Percentiles rank a stretch among this genome's conserved stretches.
These are phyloP conservation scores for Bibio marci DNA, from an alignment of 2,888 invertebrate genomes.

Conservation along the genomic window DNA sequence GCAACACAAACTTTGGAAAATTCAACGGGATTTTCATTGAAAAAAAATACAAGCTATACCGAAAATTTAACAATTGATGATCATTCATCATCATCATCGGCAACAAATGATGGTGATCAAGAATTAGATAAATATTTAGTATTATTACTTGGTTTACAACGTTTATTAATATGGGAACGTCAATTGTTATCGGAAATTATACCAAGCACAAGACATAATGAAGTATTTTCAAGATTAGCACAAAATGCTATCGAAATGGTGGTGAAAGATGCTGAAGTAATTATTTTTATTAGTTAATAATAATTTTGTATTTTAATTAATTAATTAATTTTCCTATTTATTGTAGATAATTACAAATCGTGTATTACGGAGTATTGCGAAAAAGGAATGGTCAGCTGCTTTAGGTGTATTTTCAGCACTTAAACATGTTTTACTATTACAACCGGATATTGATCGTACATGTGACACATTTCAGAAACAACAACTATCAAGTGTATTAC, in stretches of 20 bases:
- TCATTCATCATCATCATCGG: conserved; percentile 10
- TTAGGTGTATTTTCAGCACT: conserved; percentile 67
- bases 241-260: conserved; percentile 71
- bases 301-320: neutral
- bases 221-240: conserved; percentile 69
- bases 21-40: conserved; percentile 64
- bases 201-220: conserved; percentile 60
- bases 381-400: conserved; percentile 65
- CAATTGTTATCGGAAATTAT: conserved; percentile 69
- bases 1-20: conserved; percentile 70
- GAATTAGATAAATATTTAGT: conserved; percentile 73
- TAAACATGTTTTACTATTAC: conserved; percentile 55
- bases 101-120: conserved; percentile 42
- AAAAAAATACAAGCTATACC: conserved; percentile 25
- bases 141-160: conserved; percentile 63
- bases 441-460: conserved; percentile 65
- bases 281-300: conserved; percentile 1
- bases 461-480: conserved; percentile 50
- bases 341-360: conserved; percentile 50
- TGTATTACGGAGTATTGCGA: conserved; percentile 55
- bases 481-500: conserved; percentile 56
- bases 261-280: conserved; percentile 70
- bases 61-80: conserved; percentile 27
- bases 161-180: conserved; percentile 77
- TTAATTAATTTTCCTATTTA: conserved; percentile 5